Percentiles rank a stretch among this genome's conserved stretches.
phyloP scores from a whole-genome alignment of 2,888 invertebrate genomes.

The Tholera decimalis region DNA sequence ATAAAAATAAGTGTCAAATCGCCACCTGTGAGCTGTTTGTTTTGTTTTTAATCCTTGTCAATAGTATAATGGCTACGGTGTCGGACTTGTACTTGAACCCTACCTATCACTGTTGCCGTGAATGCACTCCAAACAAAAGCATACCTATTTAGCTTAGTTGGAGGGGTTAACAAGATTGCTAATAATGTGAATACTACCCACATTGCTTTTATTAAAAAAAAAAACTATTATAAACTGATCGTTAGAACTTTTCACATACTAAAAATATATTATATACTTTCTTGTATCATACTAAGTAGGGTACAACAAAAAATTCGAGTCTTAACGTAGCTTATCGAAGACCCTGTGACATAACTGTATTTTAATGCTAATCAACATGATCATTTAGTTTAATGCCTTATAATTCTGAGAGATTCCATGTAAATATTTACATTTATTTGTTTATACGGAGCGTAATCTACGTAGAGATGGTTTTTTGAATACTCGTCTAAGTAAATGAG shows the following conservation, averaged over 20 bases:
- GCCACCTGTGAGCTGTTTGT: background rate
- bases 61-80: too few relatives aligned
- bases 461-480: constrained; percentile 46
- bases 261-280: background rate
- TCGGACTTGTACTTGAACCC: too few relatives aligned
- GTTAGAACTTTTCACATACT: too few relatives aligned
- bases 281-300: background rate
- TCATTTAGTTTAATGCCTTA: constrained; percentile 43
- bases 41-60: background rate
- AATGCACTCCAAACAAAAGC: too few relatives aligned
- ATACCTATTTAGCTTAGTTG: too few relatives aligned
- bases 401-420: constrained; percentile 39
- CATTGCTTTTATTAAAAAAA: too few relatives aligned
- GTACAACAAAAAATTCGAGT: constrained; percentile 1
- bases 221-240: too few relatives aligned
- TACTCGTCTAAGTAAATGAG: constrained; percentile 35
- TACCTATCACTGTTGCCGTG: too few relatives aligned
- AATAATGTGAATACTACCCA: too few relatives aligned
- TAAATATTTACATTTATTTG: constrained; percentile 53
- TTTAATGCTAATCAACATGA: constrained; percentile 48
- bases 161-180: too few relatives aligned
- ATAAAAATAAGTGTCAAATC: background rate
- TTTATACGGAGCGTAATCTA: constrained; percentile 42
- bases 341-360: constrained; percentile 31
- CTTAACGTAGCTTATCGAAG: constrained; percentile 5